These are phyloP conservation scores for Patagioenas fasciata DNA, from an alignment of 2,113 vertebrate genomes.

Conservation along the genomic window DNA sequence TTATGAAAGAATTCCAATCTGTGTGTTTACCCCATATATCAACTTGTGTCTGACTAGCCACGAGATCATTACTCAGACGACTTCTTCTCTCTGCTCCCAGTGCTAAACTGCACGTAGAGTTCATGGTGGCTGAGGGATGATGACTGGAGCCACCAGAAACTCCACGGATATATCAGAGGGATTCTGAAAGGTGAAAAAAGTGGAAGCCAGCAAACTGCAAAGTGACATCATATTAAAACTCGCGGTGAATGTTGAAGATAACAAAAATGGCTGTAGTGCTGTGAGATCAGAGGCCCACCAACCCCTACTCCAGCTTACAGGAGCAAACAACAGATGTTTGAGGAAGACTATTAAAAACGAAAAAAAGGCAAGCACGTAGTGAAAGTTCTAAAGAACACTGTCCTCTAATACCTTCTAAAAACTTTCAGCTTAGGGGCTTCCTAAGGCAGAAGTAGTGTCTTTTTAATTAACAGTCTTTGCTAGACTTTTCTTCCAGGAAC, in stretches of 20 bases:
- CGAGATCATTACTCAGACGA: conserved; percentile 29
- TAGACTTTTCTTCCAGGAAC: neutral
- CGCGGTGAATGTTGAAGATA: neutral
- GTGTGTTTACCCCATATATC: conserved; percentile 31
- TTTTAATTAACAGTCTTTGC: neutral
- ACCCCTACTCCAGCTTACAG: neutral
- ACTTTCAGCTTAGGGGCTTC: neutral
- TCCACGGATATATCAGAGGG: neutral
- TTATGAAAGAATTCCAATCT: conserved; percentile 57
- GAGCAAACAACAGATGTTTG: neutral
- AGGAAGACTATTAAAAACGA: neutral
- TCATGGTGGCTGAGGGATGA: neutral
- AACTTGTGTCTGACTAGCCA: conserved; percentile 41
- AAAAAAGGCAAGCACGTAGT: neutral
- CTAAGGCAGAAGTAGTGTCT: neutral
- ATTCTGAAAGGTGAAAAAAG: neutral
- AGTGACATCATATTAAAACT: neutral
- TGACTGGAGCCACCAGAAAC: neutral
- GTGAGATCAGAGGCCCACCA: neutral
- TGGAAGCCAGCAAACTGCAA: neutral
- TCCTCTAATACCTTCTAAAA: neutral
- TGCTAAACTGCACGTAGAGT: conserved; percentile 51
- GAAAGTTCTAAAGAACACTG: neutral
- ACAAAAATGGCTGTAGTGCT: neutral
- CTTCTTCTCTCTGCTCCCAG: neutral